phyloP scores from a whole-genome alignment of 2,888 invertebrate species.

The Hirtodrosophila cameraria region DNA sequence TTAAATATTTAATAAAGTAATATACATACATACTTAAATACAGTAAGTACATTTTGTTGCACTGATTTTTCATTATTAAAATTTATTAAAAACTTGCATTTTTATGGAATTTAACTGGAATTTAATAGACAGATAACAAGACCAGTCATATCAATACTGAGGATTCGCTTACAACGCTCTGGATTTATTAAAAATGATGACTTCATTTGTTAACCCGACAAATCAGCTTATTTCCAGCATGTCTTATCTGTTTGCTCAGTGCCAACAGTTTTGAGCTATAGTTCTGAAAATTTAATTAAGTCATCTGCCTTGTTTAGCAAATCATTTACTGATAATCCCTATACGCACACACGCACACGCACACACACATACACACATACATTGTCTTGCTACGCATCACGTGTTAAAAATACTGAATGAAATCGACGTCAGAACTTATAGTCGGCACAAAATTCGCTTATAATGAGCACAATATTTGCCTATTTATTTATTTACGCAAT shows the following conservation, averaged over 20 bases:
- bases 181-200: conserved; percentile 48
- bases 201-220: conserved; percentile 55
- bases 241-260: conserved; percentile 19
- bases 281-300: conserved; percentile 44
- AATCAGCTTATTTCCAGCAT: conserved; percentile 16
- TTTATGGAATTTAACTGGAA: conserved; percentile 4
- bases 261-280: conserved; percentile 41
- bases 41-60: background rate
- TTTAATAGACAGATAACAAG: background rate
- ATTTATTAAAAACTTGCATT: background rate
- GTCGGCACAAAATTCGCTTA: conserved; percentile 12
- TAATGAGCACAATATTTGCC: conserved; percentile 6
- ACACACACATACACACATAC: conserved; percentile 1
- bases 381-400: conserved; percentile 37
- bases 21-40: conserved; percentile 51
- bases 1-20: conserved; percentile 73
- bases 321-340: conserved; percentile 52
- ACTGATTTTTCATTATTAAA: background rate
- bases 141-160: conserved; percentile 1
- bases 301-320: conserved; percentile 61
- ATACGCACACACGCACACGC: background rate
- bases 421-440: conserved; percentile 39
- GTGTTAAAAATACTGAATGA: conserved; percentile 46
- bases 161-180: conserved; percentile 33
- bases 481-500: background rate